Conservation (phyloP, 2,113 vertebrate species). For the Gymnogyps californianus region DNA sequence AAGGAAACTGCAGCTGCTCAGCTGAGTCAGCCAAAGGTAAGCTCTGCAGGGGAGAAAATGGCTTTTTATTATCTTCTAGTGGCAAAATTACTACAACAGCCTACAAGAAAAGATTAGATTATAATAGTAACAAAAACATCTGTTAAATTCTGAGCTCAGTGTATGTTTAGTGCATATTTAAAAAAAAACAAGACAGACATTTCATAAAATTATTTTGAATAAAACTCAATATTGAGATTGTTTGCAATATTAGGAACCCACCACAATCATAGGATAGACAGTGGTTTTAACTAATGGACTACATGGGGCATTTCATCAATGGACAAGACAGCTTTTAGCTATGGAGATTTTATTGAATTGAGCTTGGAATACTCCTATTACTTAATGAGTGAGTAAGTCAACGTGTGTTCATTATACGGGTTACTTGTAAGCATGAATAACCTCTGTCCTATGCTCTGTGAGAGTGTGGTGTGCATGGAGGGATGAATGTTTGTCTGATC, state of each 20-base stretch:
- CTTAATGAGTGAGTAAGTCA: not conserved
- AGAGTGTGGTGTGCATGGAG: not conserved
- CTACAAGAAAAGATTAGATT: conserved; percentile 51
- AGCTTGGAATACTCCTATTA: not conserved
- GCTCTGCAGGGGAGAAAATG: conserved; percentile 54
- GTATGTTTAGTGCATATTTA: not conserved
- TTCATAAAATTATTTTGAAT: conserved; percentile 23
- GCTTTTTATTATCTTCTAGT: conserved; percentile 58
- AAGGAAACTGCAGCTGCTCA: conserved; percentile 52
- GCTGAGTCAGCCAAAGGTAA: conserved; percentile 65
- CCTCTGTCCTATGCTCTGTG: not conserved
- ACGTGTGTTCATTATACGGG: not conserved
- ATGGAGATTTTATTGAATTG: not conserved
- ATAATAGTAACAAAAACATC: conserved; percentile 52
- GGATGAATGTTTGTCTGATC: not conserved
- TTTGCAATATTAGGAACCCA: not conserved
- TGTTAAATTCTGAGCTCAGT: conserved; percentile 30
- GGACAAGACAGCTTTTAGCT: not conserved
- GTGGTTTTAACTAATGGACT: not conserved
- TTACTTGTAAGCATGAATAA: not conserved
- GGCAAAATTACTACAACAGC: conserved; percentile 43
- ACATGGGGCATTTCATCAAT: not conserved
- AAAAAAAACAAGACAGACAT: not conserved
- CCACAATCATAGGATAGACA: not conserved
- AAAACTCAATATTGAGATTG: not conserved